A percentile compares a stretch with the other conserved stretches of the same genome.
phyloP scores from a whole-genome alignment of 1,140 invertebrate species.

The Harlomillsia oculata region DNA sequence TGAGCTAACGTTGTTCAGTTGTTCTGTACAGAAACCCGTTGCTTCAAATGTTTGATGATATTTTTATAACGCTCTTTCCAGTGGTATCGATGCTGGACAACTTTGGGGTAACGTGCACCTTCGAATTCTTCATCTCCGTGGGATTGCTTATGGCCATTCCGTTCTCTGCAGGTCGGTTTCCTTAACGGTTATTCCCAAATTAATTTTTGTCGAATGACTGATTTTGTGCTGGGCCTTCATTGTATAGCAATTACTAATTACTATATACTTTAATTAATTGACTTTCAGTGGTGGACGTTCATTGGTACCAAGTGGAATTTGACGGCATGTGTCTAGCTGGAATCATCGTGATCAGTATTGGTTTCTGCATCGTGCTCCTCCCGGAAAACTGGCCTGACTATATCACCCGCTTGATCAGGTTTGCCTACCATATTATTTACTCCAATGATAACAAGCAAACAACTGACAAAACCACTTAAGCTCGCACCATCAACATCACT shows the following conservation, averaged over 20 bases:
- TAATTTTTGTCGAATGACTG: too few relatives aligned
- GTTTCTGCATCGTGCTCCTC: slow-evolving; percentile 87
- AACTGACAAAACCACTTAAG: slow-evolving; percentile 15
- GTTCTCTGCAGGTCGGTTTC: slow-evolving; percentile 69
- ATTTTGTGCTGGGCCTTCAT: not conserved
- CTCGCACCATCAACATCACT: not conserved
- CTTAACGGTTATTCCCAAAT: not conserved
- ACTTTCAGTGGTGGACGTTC: slow-evolving; percentile 78
- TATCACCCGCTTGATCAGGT: slow-evolving; percentile 76
- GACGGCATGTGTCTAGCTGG: slow-evolving; percentile 89
- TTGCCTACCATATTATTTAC: slow-evolving; percentile 28
- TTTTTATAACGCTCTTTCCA: too few relatives aligned
- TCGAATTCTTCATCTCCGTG: slow-evolving; percentile 83
- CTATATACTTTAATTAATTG: too few relatives aligned
- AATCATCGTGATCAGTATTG: slow-evolving; percentile 77
- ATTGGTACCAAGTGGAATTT: slow-evolving; percentile 72
- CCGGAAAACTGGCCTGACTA: slow-evolving; percentile 93
- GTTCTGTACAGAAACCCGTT: too few relatives aligned
- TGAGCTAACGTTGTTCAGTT: too few relatives aligned
- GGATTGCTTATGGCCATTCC: slow-evolving; percentile 84
- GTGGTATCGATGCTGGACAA: slow-evolving; percentile 82
- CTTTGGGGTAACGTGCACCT: slow-evolving; percentile 79
- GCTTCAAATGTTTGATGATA: not conserved
- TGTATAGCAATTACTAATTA: too few relatives aligned
- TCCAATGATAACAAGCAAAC: slow-evolving; percentile 14